Percentiles rank a stretch among this genome's conserved stretches.
These are phyloP conservation scores for Furcifer pardalis DNA, from an alignment of 2,797 vertebrate species.

Conservation along the genomic window DNA sequence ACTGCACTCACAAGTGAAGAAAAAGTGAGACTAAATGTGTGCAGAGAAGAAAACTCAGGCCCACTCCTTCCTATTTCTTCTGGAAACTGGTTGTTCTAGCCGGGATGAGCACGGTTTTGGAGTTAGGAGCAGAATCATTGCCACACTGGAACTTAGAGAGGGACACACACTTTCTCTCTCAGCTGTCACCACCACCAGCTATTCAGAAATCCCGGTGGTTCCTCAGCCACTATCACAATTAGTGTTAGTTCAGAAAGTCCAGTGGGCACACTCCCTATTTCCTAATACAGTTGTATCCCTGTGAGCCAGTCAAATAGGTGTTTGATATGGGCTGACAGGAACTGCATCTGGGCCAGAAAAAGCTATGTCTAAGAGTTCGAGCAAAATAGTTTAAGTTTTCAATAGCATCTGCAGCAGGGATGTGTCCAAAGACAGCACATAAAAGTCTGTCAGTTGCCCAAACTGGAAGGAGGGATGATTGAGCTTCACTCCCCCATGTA, in stretches of 20 bases:
- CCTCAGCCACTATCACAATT: no score
- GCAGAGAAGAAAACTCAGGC: neutral
- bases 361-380: neutral
- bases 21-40: neutral
- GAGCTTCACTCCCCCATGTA: neutral
- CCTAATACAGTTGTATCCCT: no score
- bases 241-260: no score
- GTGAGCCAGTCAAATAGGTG: no score
- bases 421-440: no score
- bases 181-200: no score
- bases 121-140: no score
- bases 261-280: no score
- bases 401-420: neutral
- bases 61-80: neutral
- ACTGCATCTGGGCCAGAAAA: neutral
- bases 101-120: neutral
- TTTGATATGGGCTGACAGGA: no score
- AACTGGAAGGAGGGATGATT: neutral
- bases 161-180: no score
- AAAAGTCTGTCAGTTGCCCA: neutral
- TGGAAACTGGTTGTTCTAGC: neutral
- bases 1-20: neutral
- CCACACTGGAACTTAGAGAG: no score
- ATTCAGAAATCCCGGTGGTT: no score
- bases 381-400: neutral